phyloP scores from a whole-genome alignment of 2,113 vertebrate genomes.

The Antigone vipio region DNA sequence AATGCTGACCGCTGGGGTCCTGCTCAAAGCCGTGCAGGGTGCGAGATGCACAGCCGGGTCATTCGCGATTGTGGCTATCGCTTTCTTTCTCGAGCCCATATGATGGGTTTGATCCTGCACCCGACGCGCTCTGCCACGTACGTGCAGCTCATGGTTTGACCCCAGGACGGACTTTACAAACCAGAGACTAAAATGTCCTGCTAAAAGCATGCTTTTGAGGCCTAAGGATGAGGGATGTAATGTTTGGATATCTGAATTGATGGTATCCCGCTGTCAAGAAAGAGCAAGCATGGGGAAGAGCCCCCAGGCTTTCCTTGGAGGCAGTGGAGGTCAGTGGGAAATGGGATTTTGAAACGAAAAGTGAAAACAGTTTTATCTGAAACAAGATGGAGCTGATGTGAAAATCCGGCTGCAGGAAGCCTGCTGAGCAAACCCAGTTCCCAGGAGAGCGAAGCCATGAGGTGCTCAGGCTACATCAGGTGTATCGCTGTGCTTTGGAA shows the following conservation, averaged over 20 bases:
- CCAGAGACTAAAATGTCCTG: background rate
- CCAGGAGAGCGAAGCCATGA: background rate
- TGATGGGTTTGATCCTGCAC: background rate
- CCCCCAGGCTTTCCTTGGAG: background rate
- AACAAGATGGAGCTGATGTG: background rate
- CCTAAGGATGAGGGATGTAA: background rate
- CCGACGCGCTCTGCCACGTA: background rate
- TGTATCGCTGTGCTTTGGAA: background rate
- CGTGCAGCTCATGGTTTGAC: rapidly evolving
- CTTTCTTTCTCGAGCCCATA: background rate
- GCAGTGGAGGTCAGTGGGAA: background rate
- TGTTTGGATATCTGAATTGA: background rate
- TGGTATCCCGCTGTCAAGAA: background rate
- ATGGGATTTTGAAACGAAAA: background rate
- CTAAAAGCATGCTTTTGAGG: background rate
- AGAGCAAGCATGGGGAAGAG: background rate
- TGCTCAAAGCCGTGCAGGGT: background rate
- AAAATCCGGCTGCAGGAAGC: background rate
- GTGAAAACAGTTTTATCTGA: background rate
- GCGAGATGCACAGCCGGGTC: background rate
- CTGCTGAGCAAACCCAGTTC: background rate
- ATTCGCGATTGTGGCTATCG: background rate
- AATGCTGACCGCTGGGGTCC: background rate
- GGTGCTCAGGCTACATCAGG: background rate
- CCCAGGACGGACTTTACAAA: background rate